Evolutionary conservation across 2,888 invertebrate genomes (phyloP), one percentile per base, ranked within the genome.

Genomic region (Watsonalla cultraria): DNA sequence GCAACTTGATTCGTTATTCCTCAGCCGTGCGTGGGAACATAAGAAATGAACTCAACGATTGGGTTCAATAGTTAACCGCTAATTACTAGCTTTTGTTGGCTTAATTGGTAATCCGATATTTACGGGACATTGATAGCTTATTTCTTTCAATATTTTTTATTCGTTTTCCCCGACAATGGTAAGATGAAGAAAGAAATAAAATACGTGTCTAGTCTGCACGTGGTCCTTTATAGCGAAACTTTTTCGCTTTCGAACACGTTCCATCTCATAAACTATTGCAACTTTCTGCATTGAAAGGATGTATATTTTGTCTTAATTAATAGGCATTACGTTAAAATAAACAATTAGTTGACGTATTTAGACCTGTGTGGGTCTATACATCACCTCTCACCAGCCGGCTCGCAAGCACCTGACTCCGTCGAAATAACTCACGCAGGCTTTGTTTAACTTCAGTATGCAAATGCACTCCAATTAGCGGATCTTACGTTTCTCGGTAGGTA

Each of bases 401-500:
- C 72, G 70, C 72, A 72, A 73, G 69, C 72, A 74, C 78, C 78
- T 74, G 75, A 77, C 78, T 79, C 76, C 79, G 77, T 84, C 82
- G 82, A 79, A 82, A 85, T 86, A 86, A 85, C 78, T 86, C 81
- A 82, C 75, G 82, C 72, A 61, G 73, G 72, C 76, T 83, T 82
- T 78, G 82, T 81, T 86, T 84, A 81, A 85, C 80, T 82, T 83
- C 82, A 81, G 76, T 83, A 88, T 89, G 88, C 85, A 89, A 90
- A 90, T 88, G 80, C 80, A 86, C 82, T 81, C 80, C 87, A 89
- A 89, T 89, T 85, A 89, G 84, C 82, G 78, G 74, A 74, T 80
- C 80, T 82, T 82, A 82, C 77, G 77, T 84, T 85, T 82, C 84
- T 86, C 75, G 70, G 79, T 80, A 72, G 76, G 80, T 82, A 82